Base-by-base conservation (phyloP, 37 sponge, comb jelly and placozoan genomes). In the Beroe ovata region DNA sequence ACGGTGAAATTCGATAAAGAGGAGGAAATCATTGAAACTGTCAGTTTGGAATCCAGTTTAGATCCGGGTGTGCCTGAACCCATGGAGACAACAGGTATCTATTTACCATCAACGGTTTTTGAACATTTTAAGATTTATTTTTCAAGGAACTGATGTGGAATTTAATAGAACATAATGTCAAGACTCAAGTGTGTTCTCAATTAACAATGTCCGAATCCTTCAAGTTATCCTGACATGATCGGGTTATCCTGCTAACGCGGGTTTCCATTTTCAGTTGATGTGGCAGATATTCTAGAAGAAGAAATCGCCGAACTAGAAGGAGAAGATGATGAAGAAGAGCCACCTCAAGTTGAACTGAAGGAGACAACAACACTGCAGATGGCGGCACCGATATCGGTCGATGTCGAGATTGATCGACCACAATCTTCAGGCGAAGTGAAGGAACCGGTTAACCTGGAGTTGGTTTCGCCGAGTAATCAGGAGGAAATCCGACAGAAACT, bases 401-500 rank as follows among this genome's bases (percentile, higher is more conserved):
- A 11, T 47, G 54, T 47, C 11, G 54, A 47, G 54, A 47, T 47
- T 47, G 54, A 47, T n/a, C n/a, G n/a, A n/a, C n/a, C n/a, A n/a
- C n/a, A n/a, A 47, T 47, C 54, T 16, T 47, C 54, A 16, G 54
- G 6, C 11, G 11, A 47, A 47, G 54, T 47, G 6, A n/a, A n/a
- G n/a, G 54, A 47, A 11, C 54, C 54, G 6, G 63, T 61, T 16
- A 25, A 25, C 21, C 6, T 61, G 28, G 69, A 66, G 35, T 16
- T 66, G 32, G 35, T 66, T 33, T 66, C 69, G 8, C 36, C 33
- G 3, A 30, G 8, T 18, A 66, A 66, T 16, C 69, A 66, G 36
- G 69, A 66, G 30, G 69, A 66, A 34, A 26, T 66, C 2, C 33
- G 69, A 30, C 69, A 33, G 36, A 66, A 66, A 32, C 36, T 66